A percentile compares a stretch with the other conserved stretches of the same genome.
Evolutionary conservation across 2,888 invertebrate species (phyloP).

Genomic region (Agonum fuliginosum): DNA sequence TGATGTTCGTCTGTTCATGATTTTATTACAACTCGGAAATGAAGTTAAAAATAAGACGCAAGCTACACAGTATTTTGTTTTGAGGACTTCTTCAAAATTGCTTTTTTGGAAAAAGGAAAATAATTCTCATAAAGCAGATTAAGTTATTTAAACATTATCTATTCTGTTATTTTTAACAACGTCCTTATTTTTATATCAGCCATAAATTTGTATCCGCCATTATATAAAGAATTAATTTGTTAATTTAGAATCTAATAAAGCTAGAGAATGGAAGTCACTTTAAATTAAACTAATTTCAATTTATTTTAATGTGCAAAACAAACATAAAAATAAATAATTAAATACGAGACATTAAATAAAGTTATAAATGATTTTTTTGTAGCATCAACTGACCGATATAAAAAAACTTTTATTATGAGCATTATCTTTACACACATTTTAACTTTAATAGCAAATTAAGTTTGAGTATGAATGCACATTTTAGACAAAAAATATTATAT

Average conservation of each 20-base stretch:
- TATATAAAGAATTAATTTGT: conserved; percentile 27
- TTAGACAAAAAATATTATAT: too few relatives aligned
- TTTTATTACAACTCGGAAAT: conserved; percentile 35
- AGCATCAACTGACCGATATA: too few relatives aligned
- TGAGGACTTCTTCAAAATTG: background rate
- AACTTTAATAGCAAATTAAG: too few relatives aligned
- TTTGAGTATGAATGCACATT: too few relatives aligned
- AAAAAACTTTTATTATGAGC: too few relatives aligned
- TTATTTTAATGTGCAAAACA: conserved; percentile 9
- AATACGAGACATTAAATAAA: background rate
- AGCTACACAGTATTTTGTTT: background rate
- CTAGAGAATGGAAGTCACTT: background rate
- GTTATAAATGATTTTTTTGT: too few relatives aligned
- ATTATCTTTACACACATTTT: too few relatives aligned
- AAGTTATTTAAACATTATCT: background rate
- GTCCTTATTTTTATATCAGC: background rate
- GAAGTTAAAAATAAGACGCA: conserved; percentile 30
- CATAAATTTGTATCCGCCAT: background rate
- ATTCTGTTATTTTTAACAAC: background rate
- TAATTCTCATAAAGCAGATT: background rate
- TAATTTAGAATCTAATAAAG: conserved; percentile 12
- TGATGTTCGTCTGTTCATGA: conserved; percentile 21
- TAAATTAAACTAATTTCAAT: conserved; percentile 28
- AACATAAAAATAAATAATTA: conserved; percentile 24
- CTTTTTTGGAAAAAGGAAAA: background rate